Evolutionary conservation across 2,113 vertebrate genomes (phyloP), one percentile per base, ranked within the genome.

Genomic region (Chaetodon trifascialis): DNA sequence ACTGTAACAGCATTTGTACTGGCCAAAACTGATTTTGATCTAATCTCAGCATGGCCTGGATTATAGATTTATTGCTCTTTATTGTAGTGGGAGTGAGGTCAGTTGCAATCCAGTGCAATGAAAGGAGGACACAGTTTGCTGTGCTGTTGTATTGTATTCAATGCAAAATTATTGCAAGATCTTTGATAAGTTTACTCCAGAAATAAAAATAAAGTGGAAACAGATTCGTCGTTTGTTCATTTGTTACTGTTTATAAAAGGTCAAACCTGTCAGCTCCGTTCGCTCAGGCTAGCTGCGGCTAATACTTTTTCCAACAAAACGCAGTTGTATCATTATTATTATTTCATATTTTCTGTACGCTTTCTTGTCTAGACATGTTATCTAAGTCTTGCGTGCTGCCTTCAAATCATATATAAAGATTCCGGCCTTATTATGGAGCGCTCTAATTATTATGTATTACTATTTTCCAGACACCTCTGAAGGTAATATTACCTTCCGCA

Each of bases 61-160:
- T 81, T 82, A 62, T 11, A 64, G 55, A 73, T 69, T 34, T 64
- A 84, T 79, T 54, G 75, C 40, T 82, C 23, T 21, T 54, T 67
- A 15, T 75, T 51, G 52, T 16, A 58, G 14, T 15, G 51, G 66
- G 68, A 55, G 19, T 11, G 12, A 52, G 11, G n/a, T 49, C 54
- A 47, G 51, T 21, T 62, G 52, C 42, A 46, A 44, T 19, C 46
- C 47, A 76, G 63, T 1, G 63, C 34, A 44, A 56, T 56, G 52
- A 36, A 23, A 36, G 30, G n/a, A 0, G 34, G 52, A 25, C 9
- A 64, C 12, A 23, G 47, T 5, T 21, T 55, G 14, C 21, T 21
- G 16, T 55, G n/a, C 11, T 44, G 44, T 34, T 34, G 3, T 10
- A 30, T 36, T 62, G n/a, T n/a, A n/a, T n/a, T n/a, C n/a, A n/a